phyloP scores from a whole-genome alignment of 2,113 vertebrate genomes.

The Anolis carolinensis region DNA sequence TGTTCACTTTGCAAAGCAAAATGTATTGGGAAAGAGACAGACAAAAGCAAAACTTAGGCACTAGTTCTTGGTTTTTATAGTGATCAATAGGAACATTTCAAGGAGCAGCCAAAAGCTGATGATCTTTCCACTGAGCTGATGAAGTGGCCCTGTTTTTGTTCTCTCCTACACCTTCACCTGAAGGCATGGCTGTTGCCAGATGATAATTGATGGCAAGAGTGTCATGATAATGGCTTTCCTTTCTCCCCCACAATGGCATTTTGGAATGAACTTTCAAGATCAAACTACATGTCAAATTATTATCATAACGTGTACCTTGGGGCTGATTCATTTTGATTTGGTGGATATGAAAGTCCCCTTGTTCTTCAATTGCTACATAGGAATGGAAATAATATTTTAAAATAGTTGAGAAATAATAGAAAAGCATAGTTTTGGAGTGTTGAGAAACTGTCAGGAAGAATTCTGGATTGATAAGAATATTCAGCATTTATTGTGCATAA shows the following conservation, averaged over 20 bases:
- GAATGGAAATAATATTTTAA: too few species aligned
- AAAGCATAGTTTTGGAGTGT: too few species aligned
- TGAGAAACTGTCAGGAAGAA: too few species aligned
- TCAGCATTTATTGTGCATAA: too few species aligned
- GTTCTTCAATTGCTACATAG: neutral
- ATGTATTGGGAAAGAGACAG: too few species aligned
- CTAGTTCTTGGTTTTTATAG: neutral
- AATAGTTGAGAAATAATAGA: too few species aligned
- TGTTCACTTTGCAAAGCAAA: neutral
- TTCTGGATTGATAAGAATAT: too few species aligned
- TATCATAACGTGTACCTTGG: neutral
- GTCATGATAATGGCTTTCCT: neutral
- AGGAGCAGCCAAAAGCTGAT: neutral
- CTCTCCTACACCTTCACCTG: neutral
- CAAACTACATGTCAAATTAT: neutral
- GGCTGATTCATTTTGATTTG: neutral
- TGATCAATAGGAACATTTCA: neutral
- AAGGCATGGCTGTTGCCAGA: neutral
- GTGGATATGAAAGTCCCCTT: too few species aligned
- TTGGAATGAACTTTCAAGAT: neutral
- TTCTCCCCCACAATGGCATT: neutral
- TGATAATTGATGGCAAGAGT: neutral
- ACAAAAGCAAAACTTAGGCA: neutral
- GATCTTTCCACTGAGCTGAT: too few species aligned
- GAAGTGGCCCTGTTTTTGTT: neutral